Percentiles rank a stretch among this genome's conserved stretches.
Evolutionary conservation across 2,113 vertebrate genomes (phyloP).

Genomic region (Nibea albiflora): DNA sequence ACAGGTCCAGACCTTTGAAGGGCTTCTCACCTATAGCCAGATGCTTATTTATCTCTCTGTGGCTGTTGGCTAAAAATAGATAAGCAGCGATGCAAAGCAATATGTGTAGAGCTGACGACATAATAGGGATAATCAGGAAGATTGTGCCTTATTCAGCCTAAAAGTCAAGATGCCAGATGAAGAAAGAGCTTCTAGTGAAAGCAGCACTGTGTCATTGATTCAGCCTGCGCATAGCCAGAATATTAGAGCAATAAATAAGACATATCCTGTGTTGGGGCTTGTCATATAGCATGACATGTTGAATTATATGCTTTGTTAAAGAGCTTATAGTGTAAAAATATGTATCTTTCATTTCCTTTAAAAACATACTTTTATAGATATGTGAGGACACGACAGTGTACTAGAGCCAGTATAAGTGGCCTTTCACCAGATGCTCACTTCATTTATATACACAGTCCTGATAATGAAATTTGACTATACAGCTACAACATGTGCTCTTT

Average conservation of each 20-base stretch:
- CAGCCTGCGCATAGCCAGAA: slow-evolving; percentile 17
- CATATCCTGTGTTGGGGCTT: slow-evolving; percentile 3
- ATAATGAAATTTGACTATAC: slow-evolving; percentile 57
- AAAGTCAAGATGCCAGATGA: slow-evolving; percentile 20
- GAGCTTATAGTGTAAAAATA: slow-evolving; percentile 9
- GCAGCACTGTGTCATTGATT: slow-evolving; percentile 18
- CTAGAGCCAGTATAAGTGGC: slow-evolving; percentile 1
- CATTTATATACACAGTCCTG: slow-evolving; percentile 48
- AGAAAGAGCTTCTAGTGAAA: slow-evolving; percentile 45
- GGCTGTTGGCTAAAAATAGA: slow-evolving; percentile 53
- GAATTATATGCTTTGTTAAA: neutral
- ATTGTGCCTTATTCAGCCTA: slow-evolving; percentile 31
- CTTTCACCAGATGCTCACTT: slow-evolving; percentile 49
- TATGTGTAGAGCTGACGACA: slow-evolving; percentile 48
- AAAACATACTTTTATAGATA: slow-evolving; percentile 4
- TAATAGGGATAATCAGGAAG: slow-evolving; percentile 49
- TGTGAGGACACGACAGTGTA: slow-evolving; percentile 17
- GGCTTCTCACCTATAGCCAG: neutral
- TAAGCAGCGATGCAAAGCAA: slow-evolving; percentile 37
- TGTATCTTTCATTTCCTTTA: slow-evolving; percentile 23
- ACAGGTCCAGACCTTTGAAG: slow-evolving; percentile 24
- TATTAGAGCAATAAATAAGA: slow-evolving; percentile 33
- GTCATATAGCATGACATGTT: neutral
- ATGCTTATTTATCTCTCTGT: slow-evolving; percentile 42
- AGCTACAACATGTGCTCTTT: slow-evolving; percentile 54